Conservation (phyloP, 2,113 vertebrate species). For the Ophthalmolycus amberensis region DNA sequence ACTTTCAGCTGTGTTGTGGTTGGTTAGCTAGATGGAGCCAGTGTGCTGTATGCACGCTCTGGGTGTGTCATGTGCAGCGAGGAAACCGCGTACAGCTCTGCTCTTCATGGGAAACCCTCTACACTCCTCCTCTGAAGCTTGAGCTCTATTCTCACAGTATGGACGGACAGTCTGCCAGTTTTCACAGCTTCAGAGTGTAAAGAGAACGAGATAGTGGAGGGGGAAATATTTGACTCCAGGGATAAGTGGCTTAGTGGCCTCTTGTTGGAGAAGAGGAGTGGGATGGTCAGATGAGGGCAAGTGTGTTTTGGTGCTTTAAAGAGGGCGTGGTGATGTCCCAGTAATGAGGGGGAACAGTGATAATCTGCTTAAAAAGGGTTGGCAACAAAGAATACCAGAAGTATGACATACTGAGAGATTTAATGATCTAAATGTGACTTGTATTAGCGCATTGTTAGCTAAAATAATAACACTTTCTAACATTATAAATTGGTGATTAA, state of each 20-base stretch:
- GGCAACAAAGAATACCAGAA: not conserved
- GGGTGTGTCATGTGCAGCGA: conserved; percentile 66
- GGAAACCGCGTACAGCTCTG: conserved; percentile 9
- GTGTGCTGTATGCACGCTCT: not conserved
- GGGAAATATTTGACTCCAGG: not conserved
- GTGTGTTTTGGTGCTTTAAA: conserved; percentile 30
- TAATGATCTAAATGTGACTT: conserved; percentile 4
- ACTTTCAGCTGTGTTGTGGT: conserved; percentile 5
- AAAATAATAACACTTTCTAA: not conserved
- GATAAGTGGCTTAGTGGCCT: conserved; percentile 58
- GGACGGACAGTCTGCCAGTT: not conserved
- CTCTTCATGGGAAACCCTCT: conserved; percentile 8
- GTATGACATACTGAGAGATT: not conserved
- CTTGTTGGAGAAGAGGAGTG: conserved; percentile 60
- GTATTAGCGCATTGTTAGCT: not conserved
- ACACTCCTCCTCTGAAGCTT: not conserved
- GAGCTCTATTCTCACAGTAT: not conserved
- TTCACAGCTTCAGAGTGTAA: not conserved
- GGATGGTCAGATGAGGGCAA: conserved; percentile 70
- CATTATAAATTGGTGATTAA: not conserved
- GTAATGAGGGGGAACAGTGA: not conserved
- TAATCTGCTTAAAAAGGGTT: not conserved
- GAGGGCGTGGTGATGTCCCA: not conserved
- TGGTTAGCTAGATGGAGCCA: conserved; percentile 58
- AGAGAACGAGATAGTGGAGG: not conserved